Conservation (phyloP, 2,888 invertebrate genomes). For the Agonopterix heracliana region DNA sequence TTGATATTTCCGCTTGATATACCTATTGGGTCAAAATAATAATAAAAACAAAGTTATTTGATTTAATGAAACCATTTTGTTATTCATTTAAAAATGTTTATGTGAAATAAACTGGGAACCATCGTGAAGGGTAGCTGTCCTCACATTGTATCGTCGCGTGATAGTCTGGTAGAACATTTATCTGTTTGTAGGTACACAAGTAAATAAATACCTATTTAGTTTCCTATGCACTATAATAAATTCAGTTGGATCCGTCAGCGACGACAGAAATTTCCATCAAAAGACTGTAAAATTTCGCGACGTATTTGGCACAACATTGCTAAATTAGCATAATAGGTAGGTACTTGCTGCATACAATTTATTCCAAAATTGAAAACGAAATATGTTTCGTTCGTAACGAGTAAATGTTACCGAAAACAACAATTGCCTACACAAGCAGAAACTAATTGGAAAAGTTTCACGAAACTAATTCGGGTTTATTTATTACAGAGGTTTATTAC, state of each 20-base stretch:
- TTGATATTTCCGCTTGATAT: too few species aligned
- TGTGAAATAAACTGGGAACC: too few species aligned
- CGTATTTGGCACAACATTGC: constrained; percentile 31
- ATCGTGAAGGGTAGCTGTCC: background rate
- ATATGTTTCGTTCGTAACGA: too few species aligned
- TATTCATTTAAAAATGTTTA: too few species aligned
- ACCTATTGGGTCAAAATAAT: too few species aligned
- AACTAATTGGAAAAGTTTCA: constrained; percentile 9
- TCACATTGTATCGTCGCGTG: background rate
- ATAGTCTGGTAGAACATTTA: background rate
- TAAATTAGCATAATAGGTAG: background rate
- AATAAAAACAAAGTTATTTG: too few species aligned
- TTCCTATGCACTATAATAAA: background rate
- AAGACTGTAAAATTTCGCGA: constrained; percentile 38
- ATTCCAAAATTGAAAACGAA: background rate
- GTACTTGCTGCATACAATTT: background rate
- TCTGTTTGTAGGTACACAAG: background rate
- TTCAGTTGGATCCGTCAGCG: background rate
- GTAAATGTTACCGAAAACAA: too few species aligned
- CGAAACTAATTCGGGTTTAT: constrained; percentile 5
- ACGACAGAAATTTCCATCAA: constrained; percentile 41
- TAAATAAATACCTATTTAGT: background rate
- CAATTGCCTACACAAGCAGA: constrained; percentile 1
- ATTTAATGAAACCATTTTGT: too few species aligned
- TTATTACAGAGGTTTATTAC: constrained; percentile 1